phyloP scores from a whole-genome alignment of 2,888 invertebrate species.

The Patella depressa region DNA sequence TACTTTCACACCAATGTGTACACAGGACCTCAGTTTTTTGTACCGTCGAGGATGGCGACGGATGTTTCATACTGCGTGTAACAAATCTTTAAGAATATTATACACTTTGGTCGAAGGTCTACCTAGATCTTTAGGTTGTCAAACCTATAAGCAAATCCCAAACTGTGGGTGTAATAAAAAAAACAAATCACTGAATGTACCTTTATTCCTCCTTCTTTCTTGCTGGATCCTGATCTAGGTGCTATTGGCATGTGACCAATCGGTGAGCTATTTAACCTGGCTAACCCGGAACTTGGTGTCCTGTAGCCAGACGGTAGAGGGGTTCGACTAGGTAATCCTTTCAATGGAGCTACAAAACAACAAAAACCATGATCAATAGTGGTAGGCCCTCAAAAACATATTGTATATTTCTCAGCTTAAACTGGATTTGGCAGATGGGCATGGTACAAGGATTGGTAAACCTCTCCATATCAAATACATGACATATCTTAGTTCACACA shows the following conservation, averaged over 20 bases:
- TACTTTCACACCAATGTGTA: too few species aligned
- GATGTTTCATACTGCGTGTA: too few species aligned
- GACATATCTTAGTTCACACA: too few species aligned
- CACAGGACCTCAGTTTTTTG: too few species aligned
- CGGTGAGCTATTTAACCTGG: constrained; percentile 33
- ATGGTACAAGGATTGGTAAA: constrained; percentile 22
- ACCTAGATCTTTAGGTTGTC: too few species aligned
- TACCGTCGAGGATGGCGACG: too few species aligned
- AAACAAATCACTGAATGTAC: constrained; percentile 44
- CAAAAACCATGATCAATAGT: too few species aligned
- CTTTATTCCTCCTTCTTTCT: constrained; percentile 93
- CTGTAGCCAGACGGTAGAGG: constrained; percentile 71
- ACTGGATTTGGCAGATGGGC: constrained; percentile 21
- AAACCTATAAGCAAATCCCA: too few species aligned
- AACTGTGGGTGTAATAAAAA: too few species aligned
- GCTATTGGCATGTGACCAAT: constrained; percentile 68
- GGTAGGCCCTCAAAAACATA: constrained; percentile 21
- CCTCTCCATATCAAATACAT: constrained; percentile 14
- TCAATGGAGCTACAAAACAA: constrained; percentile 82
- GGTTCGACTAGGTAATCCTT: constrained; percentile 89
- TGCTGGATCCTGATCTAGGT: constrained; percentile 75
- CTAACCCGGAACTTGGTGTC: constrained; percentile 33
- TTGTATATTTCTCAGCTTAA: constrained; percentile 25
- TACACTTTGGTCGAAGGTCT: too few species aligned
- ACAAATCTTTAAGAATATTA: too few species aligned